A percentile compares a stretch with the other conserved stretches of the same genome.
phyloP scores from a whole-genome alignment of 37 sponge, comb jelly and placozoan species.

The Chondrosia reniformis region DNA sequence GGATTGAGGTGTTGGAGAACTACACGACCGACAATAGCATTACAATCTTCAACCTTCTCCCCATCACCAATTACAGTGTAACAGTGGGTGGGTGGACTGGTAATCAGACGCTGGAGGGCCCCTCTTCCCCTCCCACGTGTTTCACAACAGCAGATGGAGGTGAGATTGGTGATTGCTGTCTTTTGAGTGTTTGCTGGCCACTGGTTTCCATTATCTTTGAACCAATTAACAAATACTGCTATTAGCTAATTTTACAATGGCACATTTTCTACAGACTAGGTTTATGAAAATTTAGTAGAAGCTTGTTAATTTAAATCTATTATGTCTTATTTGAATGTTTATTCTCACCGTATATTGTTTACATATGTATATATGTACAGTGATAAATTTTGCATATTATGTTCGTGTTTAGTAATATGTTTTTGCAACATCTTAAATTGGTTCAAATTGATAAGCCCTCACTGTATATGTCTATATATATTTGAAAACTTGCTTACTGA shows the following conservation, averaged over 20 bases:
- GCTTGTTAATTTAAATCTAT: too few species aligned
- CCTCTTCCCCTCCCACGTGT: background rate
- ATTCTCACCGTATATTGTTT: too few species aligned
- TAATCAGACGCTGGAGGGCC: background rate
- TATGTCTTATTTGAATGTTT: too few species aligned
- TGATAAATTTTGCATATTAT: background rate
- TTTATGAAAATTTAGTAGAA: too few species aligned
- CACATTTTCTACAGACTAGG: too few species aligned
- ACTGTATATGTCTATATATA: too few species aligned
- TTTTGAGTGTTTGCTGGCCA: too few species aligned
- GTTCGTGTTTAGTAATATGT: background rate
- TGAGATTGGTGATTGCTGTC: too few species aligned
- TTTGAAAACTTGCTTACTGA: too few species aligned
- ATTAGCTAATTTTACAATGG: too few species aligned
- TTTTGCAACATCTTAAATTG: background rate
- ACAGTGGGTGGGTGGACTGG: constrained; percentile 7
- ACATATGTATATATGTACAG: background rate
- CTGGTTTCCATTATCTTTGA: too few species aligned
- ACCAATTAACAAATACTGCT: too few species aligned
- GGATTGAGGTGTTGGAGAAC: background rate
- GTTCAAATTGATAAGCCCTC: background rate
- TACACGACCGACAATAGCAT: background rate
- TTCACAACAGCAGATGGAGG: constrained; percentile 20
- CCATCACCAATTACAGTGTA: background rate
- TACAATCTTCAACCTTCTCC: background rate